phyloP scores from a whole-genome alignment of 2,113 vertebrate genomes.

The Tachycineta bicolor region DNA sequence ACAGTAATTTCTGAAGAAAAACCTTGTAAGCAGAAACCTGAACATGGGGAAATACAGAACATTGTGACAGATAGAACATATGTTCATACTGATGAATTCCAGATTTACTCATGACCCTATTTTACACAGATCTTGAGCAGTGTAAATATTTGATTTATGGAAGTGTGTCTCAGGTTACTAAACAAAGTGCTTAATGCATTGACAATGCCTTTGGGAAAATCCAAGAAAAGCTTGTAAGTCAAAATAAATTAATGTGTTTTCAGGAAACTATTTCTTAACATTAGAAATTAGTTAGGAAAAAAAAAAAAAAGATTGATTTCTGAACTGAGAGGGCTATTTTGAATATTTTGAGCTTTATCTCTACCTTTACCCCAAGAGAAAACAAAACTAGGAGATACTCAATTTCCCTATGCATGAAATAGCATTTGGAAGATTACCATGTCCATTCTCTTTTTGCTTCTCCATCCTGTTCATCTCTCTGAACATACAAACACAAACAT shows the following conservation, averaged over 20 bases:
- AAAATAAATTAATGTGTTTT: conserved; percentile 51
- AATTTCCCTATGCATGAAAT: conserved; percentile 3
- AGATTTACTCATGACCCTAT: neutral
- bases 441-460: neutral
- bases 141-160: conserved; percentile 18
- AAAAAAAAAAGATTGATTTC: neutral
- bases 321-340: neutral
- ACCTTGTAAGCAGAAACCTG: neutral
- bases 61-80: neutral
- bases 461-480: neutral
- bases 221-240: neutral
- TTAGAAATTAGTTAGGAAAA: neutral
- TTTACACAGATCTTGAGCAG: neutral
- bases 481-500: neutral
- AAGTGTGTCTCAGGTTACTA: conserved; percentile 3
- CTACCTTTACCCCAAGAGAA: neutral
- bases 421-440: neutral
- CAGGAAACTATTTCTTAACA: neutral
- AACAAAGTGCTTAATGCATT: conserved; percentile 1
- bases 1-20: neutral
- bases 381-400: neutral
- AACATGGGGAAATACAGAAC: neutral
- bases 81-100: neutral
- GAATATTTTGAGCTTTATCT: conserved; percentile 1
- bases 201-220: neutral